Conservation (phyloP, 2,113 vertebrate genomes). For the Erythrolamprus reginae region DNA sequence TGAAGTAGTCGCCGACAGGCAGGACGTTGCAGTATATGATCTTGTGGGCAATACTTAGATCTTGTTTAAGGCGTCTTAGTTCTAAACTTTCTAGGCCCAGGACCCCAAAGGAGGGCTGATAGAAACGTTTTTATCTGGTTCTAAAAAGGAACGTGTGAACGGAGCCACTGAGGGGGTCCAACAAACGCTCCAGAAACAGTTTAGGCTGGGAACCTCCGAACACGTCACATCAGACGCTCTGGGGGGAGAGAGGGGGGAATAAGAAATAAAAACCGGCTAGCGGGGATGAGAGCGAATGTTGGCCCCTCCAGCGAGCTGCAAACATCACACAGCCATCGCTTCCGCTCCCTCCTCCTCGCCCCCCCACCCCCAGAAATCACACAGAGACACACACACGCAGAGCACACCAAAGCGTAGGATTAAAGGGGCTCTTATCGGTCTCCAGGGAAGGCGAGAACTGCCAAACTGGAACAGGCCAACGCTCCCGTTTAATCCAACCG, state of each 20-base stretch:
- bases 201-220: background rate
- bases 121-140: background rate
- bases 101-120: too few species aligned
- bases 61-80: too few species aligned
- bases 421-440: constrained; percentile 9
- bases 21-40: too few species aligned
- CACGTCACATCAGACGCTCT: too few species aligned
- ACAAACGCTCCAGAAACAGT: background rate
- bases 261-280: background rate
- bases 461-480: constrained; percentile 7
- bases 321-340: background rate
- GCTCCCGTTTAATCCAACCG: constrained; percentile 4
- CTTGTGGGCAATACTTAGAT: too few species aligned
- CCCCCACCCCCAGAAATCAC: background rate
- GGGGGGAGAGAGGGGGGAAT: background rate
- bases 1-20: too few species aligned
- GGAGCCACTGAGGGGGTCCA: background rate
- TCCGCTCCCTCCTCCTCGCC: background rate
- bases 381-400: background rate
- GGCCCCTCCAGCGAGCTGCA: background rate
- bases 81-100: too few species aligned
- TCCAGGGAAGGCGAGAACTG: constrained; percentile 9
- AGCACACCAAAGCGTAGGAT: background rate
- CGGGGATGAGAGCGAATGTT: background rate
- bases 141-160: background rate